phyloP scores from a whole-genome alignment of 2,113 vertebrate genomes.

The Jacana jacana region DNA sequence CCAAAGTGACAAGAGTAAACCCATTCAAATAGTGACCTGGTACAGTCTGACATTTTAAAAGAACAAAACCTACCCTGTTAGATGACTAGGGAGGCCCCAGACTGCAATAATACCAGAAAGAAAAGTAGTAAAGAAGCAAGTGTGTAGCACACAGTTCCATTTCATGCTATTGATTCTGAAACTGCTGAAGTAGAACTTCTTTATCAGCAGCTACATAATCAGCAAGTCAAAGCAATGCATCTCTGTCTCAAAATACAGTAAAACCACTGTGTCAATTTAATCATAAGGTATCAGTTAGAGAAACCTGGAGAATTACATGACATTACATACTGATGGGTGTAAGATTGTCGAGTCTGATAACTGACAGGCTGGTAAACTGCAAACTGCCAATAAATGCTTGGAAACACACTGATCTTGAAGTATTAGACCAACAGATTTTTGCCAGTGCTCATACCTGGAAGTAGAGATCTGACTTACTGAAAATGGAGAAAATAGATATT shows the following conservation, averaged over 20 bases:
- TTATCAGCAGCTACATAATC: conserved; percentile 27
- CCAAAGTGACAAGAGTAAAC: not conserved
- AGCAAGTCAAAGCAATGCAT: not conserved
- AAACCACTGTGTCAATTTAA: conserved; percentile 34
- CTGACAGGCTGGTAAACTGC: not conserved
- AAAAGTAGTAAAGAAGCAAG: conserved; percentile 16
- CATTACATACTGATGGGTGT: not conserved
- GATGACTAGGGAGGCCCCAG: not conserved
- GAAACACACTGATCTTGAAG: not conserved
- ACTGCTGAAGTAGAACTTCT: conserved; percentile 34
- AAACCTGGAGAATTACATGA: not conserved
- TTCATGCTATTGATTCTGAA: conserved; percentile 45
- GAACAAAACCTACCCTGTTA: not conserved
- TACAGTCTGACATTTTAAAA: conserved; percentile 24
- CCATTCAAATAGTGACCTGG: not conserved
- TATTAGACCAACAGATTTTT: not conserved
- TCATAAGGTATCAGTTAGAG: not conserved
- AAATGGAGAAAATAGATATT: not conserved
- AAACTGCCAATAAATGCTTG: not conserved
- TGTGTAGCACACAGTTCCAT: not conserved
- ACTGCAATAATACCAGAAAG: not conserved
- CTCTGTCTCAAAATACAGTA: conserved; percentile 1
- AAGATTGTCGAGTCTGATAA: not conserved
- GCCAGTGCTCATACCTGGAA: not conserved
- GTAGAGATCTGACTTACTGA: not conserved